Base-by-base conservation (phyloP, 2,888 invertebrate genomes). In the Amorpha juglandis region DNA sequence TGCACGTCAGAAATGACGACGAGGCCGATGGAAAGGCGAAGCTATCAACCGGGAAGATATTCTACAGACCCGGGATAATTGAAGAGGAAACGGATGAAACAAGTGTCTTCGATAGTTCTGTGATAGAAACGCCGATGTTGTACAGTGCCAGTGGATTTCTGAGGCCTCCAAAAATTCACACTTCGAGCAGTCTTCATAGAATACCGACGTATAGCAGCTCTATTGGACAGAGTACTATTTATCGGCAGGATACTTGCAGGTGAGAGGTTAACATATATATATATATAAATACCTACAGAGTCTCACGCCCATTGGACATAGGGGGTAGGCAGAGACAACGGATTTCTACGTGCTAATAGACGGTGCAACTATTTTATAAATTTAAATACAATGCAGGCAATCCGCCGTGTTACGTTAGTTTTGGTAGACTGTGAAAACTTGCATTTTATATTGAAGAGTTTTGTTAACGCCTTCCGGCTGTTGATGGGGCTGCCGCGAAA, bases 201-300 rank as follows among this genome's bases (percentile, higher is more conserved):
- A 93, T 95, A 81, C 94, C 94, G 12, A 95, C 95, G 0, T 95
- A 94, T 66, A 94, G 94, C 83, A 95, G 95, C 76, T 95, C 95
- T 9, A 94, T 95, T 73, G 94, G 94, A 52, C 93, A 93, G 58
- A 94, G 94, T 66, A 94, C 94, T 51, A 78, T 92, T 1, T 93
- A 92, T 70, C 87, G 94, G 47, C 94, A 92, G 73, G 94, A 95
- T 73, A 94, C 94, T 69, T 94, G 94, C 88, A 94, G 95, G 95
- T 94, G 74, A 77, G 52, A 52, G 21, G 11, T 50, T 19, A 9
- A 27, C 4, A 27, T 27, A 27, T 4, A 27, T 27, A 27, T 4
- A 27, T 4, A 27, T 27, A 27, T 27, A 27, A 1, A 27, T 27
- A 27, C 4, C 4, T 27, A n/a, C n/a, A n/a, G n/a, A n/a, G n/a